Percentiles rank a stretch among this genome's conserved stretches.
Evolutionary conservation across 1,140 invertebrate species (phyloP).

Genomic region (Glomeris maerens): DNA sequence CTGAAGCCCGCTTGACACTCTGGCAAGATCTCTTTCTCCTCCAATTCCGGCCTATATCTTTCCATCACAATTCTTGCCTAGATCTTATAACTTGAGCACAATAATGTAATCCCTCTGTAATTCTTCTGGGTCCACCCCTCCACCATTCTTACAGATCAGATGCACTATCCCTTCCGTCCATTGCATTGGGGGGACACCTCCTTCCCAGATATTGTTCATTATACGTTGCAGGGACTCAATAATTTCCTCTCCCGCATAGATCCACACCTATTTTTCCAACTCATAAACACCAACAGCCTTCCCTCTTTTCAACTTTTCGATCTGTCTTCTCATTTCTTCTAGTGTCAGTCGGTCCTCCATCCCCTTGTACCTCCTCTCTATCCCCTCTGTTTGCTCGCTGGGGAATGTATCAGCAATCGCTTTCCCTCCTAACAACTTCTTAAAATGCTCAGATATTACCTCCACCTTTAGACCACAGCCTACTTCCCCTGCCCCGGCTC

Average conservation of each 20-base stretch:
- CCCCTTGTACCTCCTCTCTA: too few species aligned
- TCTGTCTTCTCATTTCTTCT: neutral
- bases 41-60: neutral
- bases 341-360: too few species aligned
- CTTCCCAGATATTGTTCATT: neutral
- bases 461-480: too few species aligned
- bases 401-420: too few species aligned
- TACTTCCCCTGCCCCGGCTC: too few species aligned
- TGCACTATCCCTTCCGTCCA: neutral
- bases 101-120: neutral
- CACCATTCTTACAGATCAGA: neutral
- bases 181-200: neutral
- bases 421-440: too few species aligned
- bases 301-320: too few species aligned
- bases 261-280: too few species aligned
- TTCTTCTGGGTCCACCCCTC: neutral
- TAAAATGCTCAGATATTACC: too few species aligned
- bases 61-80: neutral
- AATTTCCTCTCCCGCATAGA: neutral
- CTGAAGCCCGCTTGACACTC: neutral
- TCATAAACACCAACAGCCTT: neutral
- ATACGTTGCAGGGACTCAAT: neutral
- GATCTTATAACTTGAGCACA: too few species aligned
- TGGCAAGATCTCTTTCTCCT: neutral
- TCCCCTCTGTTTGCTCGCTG: too few species aligned